Evolutionary conservation across 2,888 invertebrate genomes (phyloP).

Genomic region (Dendrolimus pini): DNA sequence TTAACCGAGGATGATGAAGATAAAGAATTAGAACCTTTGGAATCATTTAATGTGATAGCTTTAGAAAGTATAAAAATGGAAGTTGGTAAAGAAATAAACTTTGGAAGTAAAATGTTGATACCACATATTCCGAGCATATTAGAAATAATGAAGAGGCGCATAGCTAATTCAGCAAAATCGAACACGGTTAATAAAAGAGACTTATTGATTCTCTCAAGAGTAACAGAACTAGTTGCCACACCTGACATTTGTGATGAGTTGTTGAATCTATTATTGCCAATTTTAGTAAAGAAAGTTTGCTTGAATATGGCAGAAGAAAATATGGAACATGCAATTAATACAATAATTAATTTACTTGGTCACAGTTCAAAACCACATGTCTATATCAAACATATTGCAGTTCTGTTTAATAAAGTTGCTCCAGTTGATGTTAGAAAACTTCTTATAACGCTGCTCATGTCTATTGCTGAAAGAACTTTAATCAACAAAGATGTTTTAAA

Average conservation of each 20-base stretch:
- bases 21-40: constrained; percentile 48
- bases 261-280: constrained; percentile 82
- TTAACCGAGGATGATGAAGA: constrained; percentile 78
- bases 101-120: constrained; percentile 83
- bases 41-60: constrained; percentile 38
- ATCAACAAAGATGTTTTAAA: constrained; percentile 58
- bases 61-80: constrained; percentile 21
- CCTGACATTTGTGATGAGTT: constrained; percentile 81
- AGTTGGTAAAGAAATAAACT: constrained; percentile 73
- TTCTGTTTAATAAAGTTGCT: constrained; percentile 82
- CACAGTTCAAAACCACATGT: constrained; percentile 79
- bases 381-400: constrained; percentile 83
- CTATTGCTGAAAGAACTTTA: constrained; percentile 69
- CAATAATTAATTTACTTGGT: constrained; percentile 84
- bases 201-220: constrained; percentile 83
- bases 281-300: constrained; percentile 80
- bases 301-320: constrained; percentile 80
- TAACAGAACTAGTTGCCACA: constrained; percentile 85
- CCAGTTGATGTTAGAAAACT: constrained; percentile 81
- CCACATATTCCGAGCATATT: constrained; percentile 85
- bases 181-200: constrained; percentile 81
- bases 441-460: constrained; percentile 78
- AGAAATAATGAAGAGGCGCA: constrained; percentile 80
- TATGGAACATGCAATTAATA: constrained; percentile 81
- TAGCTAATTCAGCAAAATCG: constrained; percentile 75